Conservation (phyloP, 2,113 vertebrate species). For the Perca schrenkii region DNA sequence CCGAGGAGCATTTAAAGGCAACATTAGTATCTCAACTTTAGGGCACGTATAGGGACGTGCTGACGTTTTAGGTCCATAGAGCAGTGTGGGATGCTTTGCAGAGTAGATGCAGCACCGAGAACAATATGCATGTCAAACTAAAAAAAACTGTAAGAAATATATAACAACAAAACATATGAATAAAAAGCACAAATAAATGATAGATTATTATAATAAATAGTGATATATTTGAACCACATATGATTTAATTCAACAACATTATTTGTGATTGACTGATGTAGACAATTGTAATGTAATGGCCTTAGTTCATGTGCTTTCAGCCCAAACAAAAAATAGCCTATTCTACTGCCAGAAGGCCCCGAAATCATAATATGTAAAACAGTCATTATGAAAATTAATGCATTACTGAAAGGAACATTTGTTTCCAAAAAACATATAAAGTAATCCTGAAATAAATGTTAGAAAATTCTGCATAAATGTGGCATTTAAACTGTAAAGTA, state of each 20-base stretch:
- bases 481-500: background rate
- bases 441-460: background rate
- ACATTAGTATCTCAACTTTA: slow-evolving; percentile 25
- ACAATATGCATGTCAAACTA: no score
- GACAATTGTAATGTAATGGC: background rate
- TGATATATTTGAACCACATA: background rate
- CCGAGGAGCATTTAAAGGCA: slow-evolving; percentile 51
- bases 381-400: background rate
- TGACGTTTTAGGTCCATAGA: slow-evolving; percentile 38
- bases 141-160: no score
- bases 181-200: background rate
- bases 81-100: slow-evolving; percentile 13
- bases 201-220: background rate
- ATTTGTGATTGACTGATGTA: background rate
- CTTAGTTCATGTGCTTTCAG: background rate
- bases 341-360: background rate
- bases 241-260: background rate
- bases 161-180: no score
- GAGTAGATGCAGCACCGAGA: background rate
- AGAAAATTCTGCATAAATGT: background rate
- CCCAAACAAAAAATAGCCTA: background rate
- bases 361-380: background rate
- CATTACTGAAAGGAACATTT: background rate
- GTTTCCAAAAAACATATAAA: background rate
- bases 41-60: slow-evolving; percentile 50